A percentile compares a stretch with the other conserved stretches of the same genome.
Evolutionary conservation across 2,113 vertebrate species (phyloP).

Genomic region (Gnathonemus longibarbis): DNA sequence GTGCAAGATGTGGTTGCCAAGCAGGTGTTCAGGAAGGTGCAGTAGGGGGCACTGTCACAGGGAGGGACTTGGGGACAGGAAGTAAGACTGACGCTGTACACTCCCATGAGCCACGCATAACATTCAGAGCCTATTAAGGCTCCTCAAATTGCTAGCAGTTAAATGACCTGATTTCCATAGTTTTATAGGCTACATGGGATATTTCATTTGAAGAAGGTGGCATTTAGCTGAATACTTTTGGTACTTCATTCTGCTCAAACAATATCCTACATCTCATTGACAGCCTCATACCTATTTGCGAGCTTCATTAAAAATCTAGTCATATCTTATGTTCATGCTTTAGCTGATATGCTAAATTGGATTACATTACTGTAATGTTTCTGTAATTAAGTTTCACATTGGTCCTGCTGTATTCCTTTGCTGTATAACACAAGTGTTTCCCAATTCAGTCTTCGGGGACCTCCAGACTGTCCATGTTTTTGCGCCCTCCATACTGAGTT

Average conservation of each 20-base stretch:
- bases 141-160: background rate
- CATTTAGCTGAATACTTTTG: background rate
- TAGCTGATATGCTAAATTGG: background rate
- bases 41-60: conserved; percentile 38
- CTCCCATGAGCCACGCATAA: background rate
- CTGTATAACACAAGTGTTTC: background rate
- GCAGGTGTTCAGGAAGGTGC: conserved; percentile 81
- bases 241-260: background rate
- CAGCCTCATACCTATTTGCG: background rate
- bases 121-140: background rate
- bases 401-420: background rate
- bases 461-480: background rate
- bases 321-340: background rate
- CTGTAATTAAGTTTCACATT: background rate
- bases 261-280: background rate
- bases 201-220: background rate
- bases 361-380: background rate
- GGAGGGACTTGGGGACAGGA: background rate
- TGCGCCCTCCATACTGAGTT: background rate
- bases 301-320: background rate
- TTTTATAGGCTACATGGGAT: background rate
- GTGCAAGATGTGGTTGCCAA: conserved; percentile 68
- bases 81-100: background rate
- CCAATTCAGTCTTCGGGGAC: background rate
- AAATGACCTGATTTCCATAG: background rate